Conservation (phyloP, 2,797 vertebrate genomes). For the Mormyrops attenuatus region DNA sequence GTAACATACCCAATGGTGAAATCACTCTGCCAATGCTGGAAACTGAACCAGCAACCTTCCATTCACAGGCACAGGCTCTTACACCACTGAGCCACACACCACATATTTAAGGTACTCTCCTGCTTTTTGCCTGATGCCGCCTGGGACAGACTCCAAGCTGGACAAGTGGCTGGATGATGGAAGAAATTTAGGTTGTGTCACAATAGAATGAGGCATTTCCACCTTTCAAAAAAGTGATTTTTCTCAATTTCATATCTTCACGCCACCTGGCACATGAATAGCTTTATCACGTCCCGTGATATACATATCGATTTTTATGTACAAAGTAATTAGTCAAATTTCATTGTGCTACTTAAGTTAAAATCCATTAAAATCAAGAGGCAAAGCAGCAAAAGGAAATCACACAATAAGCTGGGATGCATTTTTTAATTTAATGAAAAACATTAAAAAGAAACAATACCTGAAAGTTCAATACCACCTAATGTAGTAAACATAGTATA, state of each 20-base stretch:
- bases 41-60: not conserved
- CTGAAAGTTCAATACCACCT: conserved; percentile 28
- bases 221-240: not conserved
- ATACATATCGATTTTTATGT: not conserved
- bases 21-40: not conserved
- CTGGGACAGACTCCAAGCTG: not conserved
- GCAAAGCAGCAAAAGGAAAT: conserved; percentile 40
- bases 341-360: not conserved
- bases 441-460: conserved; percentile 59
- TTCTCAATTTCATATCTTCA: not conserved
- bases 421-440: conserved; percentile 78
- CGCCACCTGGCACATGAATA: not conserved
- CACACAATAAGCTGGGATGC: conserved; percentile 38
- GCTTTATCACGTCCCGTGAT: not conserved
- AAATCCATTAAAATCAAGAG: not conserved
- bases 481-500: conserved; percentile 28
- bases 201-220: not conserved
- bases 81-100: not conserved
- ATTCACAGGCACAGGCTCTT: not conserved
- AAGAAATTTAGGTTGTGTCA: not conserved
- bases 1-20: not conserved
- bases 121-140: not conserved
- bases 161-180: not conserved
- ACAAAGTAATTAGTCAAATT: not conserved
- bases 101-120: not conserved